Base-by-base conservation (phyloP, 2,888 invertebrate species). In the Molorchus minor region DNA sequence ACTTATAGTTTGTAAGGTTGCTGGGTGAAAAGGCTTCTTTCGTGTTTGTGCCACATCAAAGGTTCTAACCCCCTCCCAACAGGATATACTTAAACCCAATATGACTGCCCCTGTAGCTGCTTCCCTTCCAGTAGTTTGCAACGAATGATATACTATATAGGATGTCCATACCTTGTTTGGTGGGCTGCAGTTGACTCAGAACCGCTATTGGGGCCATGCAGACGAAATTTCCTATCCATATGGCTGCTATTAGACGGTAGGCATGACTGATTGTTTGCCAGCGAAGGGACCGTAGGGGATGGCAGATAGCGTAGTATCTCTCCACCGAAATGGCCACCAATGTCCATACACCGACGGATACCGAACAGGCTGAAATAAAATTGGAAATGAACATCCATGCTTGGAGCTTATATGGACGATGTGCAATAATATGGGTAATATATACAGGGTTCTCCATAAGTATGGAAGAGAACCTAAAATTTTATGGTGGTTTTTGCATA, bases 191-290 rank as follows among this genome's bases (percentile, higher is more conserved):
- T 69, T 84, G 82, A 68, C 85, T 86, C 45, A 87, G 81, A 13
- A 83, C 74, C 2, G 87, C 87, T 20, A 88, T 87, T 1, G 90
- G 90, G 16, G 84, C 79, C 86, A 89, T 89, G 68, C 87, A 84
- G 29, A 86, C 60, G 36, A 89, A 81, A 65, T 89, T 87, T 33
- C 86, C 83, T 5, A 85, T 74, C 90, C 89, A 90, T 54, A 89
- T 87, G 47, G 83, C 80, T 2, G 82, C 81, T 65, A 90, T 89
- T 71, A 89, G 86, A 75, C 86, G 86, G 79, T 90, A 90, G 35
- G 91, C 88, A 79, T 92, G 91, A 49, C 86, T 86, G 60, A 87
- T 80, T 0, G 91, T 91, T 79, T 91, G 91, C 91, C 91, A 92
- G 60, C 87, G 81, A 20, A 91, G 79, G 1, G 91, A 91, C 56